Evolutionary conservation across 1,140 invertebrate genomes (phyloP).

Genomic region (Papilio machaon): DNA sequence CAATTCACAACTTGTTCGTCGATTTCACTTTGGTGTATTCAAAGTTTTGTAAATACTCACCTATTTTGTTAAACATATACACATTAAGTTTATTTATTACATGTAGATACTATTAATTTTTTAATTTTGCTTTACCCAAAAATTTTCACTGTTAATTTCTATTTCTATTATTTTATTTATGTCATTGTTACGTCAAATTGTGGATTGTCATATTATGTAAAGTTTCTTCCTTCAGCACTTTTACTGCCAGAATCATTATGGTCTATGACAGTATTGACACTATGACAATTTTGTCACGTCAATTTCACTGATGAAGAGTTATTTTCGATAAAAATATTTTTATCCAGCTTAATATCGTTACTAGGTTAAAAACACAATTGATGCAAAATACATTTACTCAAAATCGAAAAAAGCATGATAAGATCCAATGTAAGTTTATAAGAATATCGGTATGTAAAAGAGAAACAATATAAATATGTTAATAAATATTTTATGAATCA

Average conservation of each 20-base stretch:
- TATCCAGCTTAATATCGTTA: background rate
- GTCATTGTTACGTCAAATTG: conserved; percentile 16
- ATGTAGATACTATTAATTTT: conserved; percentile 2
- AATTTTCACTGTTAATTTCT: conserved; percentile 26
- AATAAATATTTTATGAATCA: background rate
- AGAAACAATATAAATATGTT: background rate
- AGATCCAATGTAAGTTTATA: conserved; percentile 22
- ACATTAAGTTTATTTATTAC: background rate
- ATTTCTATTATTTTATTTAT: conserved; percentile 25
- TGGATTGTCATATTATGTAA: conserved; percentile 1
- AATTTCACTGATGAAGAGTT: conserved; percentile 19
- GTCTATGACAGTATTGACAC: background rate
- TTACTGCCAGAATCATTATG: conserved; percentile 24
- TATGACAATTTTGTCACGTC: conserved; percentile 19
- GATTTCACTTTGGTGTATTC: background rate
- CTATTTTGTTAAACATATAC: background rate
- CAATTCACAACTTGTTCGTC: background rate
- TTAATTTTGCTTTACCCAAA: conserved; percentile 15
- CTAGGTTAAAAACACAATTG: background rate
- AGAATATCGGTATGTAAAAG: background rate
- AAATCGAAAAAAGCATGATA: conserved; percentile 31
- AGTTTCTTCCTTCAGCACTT: background rate
- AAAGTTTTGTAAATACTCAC: background rate
- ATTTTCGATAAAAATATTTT: conserved; percentile 13
- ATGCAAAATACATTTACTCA: conserved; percentile 8